These are phyloP conservation scores for Rhinichthys osculus DNA, from an alignment of 2,797 vertebrate genomes.

Conservation along the genomic window DNA sequence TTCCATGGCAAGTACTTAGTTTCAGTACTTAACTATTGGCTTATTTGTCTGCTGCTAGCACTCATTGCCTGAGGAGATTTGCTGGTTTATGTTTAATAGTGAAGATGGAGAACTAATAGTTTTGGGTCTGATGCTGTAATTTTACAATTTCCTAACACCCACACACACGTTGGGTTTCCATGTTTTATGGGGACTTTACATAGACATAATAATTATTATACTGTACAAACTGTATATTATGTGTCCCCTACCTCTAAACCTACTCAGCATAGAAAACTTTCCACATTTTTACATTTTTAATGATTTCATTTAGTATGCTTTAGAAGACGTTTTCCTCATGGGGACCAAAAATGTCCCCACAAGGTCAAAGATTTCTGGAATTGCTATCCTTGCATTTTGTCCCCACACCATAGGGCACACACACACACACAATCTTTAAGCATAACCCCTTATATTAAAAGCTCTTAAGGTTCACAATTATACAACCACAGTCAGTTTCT, in stretches of 20 bases:
- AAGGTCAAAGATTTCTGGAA: not conserved
- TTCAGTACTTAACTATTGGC: constrained; percentile 36
- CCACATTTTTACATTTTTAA: not conserved
- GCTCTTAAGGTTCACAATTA: not conserved
- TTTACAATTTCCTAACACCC: not conserved
- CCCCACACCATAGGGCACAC: no score
- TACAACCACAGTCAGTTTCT: not conserved
- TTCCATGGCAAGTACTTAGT: constrained; percentile 11
- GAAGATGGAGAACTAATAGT: not conserved
- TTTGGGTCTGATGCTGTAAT: not conserved
- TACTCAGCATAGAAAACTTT: not conserved
- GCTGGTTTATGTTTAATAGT: not conserved
- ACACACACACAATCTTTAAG: not conserved
- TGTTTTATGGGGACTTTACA: not conserved
- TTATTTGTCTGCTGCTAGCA: constrained; percentile 11
- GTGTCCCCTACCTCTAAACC: not conserved
- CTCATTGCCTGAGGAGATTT: constrained; percentile 5
- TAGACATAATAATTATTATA: not conserved
- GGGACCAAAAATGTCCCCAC: not conserved
- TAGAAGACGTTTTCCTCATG: not conserved
- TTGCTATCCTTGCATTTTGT: not conserved
- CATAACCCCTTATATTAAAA: not conserved
- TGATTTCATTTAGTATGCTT: not conserved
- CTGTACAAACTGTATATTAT: not conserved
- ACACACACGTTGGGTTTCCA: not conserved